Conservation (phyloP, 2,888 invertebrate species). For the Melieria picta region DNA sequence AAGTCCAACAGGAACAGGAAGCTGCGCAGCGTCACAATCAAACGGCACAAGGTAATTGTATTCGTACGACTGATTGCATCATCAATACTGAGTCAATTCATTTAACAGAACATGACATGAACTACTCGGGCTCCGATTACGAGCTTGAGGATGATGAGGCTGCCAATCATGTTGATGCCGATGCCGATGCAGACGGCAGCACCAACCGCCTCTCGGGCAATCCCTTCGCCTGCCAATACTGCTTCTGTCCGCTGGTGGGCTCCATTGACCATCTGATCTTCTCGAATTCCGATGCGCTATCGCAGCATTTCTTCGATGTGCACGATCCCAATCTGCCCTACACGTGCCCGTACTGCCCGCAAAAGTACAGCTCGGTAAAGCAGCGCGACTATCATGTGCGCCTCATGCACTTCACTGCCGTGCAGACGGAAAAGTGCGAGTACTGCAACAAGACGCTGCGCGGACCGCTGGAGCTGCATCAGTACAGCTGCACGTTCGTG, state of each 20-base stretch:
- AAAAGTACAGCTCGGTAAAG: constrained; percentile 37
- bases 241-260: constrained; percentile 40
- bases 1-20: constrained; percentile 25
- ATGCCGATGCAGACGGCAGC: constrained; percentile 25
- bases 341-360: constrained; percentile 44
- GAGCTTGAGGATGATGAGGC: constrained; percentile 13
- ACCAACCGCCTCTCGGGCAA: constrained; percentile 35
- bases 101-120: neutral
- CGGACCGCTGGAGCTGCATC: constrained; percentile 38
- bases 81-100: too few relatives aligned
- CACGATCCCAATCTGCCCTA: constrained; percentile 48
- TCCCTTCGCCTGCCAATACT: constrained; percentile 47
- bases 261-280: constrained; percentile 43
- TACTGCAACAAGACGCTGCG: constrained; percentile 42
- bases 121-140: constrained; percentile 12
- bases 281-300: constrained; percentile 41
- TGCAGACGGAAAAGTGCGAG: constrained; percentile 35
- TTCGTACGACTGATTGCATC: too few relatives aligned
- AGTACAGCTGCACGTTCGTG: constrained; percentile 41
- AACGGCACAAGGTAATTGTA: too few relatives aligned
- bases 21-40: constrained; percentile 2
- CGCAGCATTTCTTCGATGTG: constrained; percentile 48
- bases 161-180: neutral
- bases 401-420: constrained; percentile 31
- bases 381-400: constrained; percentile 42